These are phyloP conservation scores for Hydrolagus affinis DNA, from an alignment of 2,113 vertebrate species.

Conservation along the genomic window DNA sequence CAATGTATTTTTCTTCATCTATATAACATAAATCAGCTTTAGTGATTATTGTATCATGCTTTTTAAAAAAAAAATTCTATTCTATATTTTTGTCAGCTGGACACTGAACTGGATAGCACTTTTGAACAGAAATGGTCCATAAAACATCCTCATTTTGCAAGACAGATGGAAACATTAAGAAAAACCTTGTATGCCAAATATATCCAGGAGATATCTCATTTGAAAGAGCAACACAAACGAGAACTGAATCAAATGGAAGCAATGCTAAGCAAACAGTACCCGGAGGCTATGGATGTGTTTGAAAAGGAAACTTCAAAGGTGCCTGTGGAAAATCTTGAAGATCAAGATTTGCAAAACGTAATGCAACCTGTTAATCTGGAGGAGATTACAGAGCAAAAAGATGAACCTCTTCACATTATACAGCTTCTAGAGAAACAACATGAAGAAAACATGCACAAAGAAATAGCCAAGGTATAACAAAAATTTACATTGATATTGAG, in stretches of 20 bases:
- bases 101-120: constrained; percentile 31
- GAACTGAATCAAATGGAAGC: constrained; percentile 42
- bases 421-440: constrained; percentile 58
- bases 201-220: constrained; percentile 46
- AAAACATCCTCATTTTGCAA: constrained; percentile 42
- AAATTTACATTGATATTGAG: neutral
- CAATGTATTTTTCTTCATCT: no score
- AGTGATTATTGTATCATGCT: no score
- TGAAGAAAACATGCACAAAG: constrained; percentile 73
- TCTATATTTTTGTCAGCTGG: constrained; percentile 33
- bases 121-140: constrained; percentile 32
- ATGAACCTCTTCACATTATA: constrained; percentile 43
- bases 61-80: no score
- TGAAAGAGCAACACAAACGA: constrained; percentile 52
- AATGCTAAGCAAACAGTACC: constrained; percentile 36
- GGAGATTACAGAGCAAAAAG: constrained; percentile 40
- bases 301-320: constrained; percentile 35
- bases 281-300: constrained; percentile 33
- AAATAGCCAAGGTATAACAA: constrained; percentile 74
- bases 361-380: constrained; percentile 42
- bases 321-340: constrained; percentile 35
- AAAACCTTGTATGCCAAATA: constrained; percentile 51
- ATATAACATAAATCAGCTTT: no score
- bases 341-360: constrained; percentile 33
- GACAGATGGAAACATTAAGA: constrained; percentile 52